A percentile compares a stretch with the other conserved stretches of the same genome.
These are phyloP conservation scores for Ranitomeya imitator DNA, from an alignment of 2,113 vertebrate species.

Conservation along the genomic window DNA sequence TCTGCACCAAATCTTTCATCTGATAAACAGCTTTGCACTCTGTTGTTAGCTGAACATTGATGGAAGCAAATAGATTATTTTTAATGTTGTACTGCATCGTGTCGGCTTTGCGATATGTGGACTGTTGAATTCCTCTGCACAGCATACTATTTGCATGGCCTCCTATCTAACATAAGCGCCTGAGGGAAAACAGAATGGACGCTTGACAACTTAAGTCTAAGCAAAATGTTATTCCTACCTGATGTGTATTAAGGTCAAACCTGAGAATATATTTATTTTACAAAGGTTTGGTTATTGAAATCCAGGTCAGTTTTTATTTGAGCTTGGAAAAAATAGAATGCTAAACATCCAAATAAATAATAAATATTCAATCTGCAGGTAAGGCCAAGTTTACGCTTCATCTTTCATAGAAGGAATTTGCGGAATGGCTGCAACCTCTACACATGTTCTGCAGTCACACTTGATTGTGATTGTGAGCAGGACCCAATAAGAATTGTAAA, in stretches of 20 bases:
- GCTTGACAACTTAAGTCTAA: conserved; percentile 51
- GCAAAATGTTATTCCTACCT: conserved; percentile 53
- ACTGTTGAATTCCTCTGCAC: conserved; percentile 24
- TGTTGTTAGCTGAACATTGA: background rate
- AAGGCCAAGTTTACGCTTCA: background rate
- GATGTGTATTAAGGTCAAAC: conserved; percentile 39
- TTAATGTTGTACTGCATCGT: background rate
- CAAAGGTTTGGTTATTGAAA: conserved; percentile 22
- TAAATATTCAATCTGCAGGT: background rate
- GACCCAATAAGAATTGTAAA: too few species aligned
- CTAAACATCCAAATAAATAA: background rate
- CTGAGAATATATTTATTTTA: conserved; percentile 29
- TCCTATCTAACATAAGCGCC: conserved; percentile 41
- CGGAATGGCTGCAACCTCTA: background rate
- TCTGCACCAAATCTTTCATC: background rate
- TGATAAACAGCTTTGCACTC: conserved; percentile 6
- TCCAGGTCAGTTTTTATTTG: background rate
- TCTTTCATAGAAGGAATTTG: background rate
- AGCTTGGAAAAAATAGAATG: background rate
- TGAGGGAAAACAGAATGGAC: conserved; percentile 47
- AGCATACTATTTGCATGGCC: conserved; percentile 16
- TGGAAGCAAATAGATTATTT: conserved; percentile 14
- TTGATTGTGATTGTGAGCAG: too few species aligned
- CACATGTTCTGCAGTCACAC: too few species aligned
- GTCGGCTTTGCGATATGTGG: conserved; percentile 25